Base-by-base conservation (phyloP, 2,888 invertebrate genomes). In the Thecocarcelia acutangulata region DNA sequence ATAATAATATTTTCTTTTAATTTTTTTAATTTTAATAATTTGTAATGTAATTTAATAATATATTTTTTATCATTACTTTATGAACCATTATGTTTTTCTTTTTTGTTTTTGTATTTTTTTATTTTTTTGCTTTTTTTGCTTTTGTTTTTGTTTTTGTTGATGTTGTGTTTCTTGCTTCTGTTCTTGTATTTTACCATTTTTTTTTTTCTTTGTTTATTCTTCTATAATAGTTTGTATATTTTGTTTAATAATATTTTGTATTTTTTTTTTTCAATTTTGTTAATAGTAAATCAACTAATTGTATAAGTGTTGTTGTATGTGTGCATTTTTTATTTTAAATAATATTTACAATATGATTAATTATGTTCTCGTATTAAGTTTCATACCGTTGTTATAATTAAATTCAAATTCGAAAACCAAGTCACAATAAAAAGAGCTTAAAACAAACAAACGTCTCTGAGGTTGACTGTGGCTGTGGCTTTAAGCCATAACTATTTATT, bases 1-100 rank as follows among this genome's bases (percentile, higher is more conserved):
- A 80, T 80, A 83, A 83, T 83, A 83, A 83, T 83, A 75, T 81
- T 82, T 74, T 82, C 70, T 82, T 82, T 75, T 81, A 48, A 50
- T 80, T 70, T 64, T 74, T 75, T 40, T 83, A 70, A 84, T 83
- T 69, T 81, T 84, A 83, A 80, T 83, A 84, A 83, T 84, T 83
- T 83, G 83, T 85, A 80, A 84, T 84, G 79, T 84, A 79, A 76
- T 83, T 79, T 82, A 84, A 83, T 84, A 83, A 84, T 85, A 84
- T 82, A 83, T 73, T 80, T 78, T 59, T 84, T 81, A 80, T 80
- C 76, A 83, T 84, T 84, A 84, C 81, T 77, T 83, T 83, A 84
- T 80, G 79, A 83, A 83, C 70, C 83, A 78, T 81, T 80, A 58
- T 83, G 33, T 33, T 70, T 56, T 13, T 3, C n/a, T n/a, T n/a